Percentiles rank a stretch among this genome's conserved stretches.
phyloP scores from a whole-genome alignment of 2,888 invertebrate genomes.

The Tromatobia lineatoria region DNA sequence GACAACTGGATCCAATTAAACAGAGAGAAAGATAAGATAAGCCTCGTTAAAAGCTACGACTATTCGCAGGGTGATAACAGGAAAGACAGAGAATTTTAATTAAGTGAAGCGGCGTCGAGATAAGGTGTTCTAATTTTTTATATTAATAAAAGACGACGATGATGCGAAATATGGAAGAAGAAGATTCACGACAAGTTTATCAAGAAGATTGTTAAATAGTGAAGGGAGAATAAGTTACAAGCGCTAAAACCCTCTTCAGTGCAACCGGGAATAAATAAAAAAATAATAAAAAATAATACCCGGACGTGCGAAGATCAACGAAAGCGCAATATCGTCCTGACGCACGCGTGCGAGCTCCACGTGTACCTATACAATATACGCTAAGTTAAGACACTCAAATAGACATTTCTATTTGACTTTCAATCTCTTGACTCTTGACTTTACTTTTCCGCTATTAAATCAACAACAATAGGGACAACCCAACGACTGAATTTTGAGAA shows the following conservation, averaged over 20 bases:
- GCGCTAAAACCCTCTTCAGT: constrained; percentile 11
- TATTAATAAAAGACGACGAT: constrained; percentile 47
- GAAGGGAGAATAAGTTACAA: constrained; percentile 21
- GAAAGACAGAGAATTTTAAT: constrained; percentile 26
- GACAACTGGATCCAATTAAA: constrained; percentile 43
- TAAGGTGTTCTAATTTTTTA: constrained; percentile 64
- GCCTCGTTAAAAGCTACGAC: constrained; percentile 11
- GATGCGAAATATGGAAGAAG: constrained; percentile 15
- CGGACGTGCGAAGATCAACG: constrained; percentile 42
- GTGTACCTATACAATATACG: constrained; percentile 70
- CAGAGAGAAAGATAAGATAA: constrained; percentile 61
- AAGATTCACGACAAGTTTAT: neutral
- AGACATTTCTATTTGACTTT: neutral
- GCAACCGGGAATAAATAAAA: constrained; percentile 1
- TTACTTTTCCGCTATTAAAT: constrained; percentile 29
- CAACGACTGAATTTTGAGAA: constrained; percentile 52
- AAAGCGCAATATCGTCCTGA: constrained; percentile 65
- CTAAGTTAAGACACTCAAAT: constrained; percentile 62
- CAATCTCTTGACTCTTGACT: constrained; percentile 64
- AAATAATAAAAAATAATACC: neutral
- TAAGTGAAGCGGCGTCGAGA: constrained; percentile 48
- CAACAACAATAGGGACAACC: constrained; percentile 37
- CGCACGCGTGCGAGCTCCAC: constrained; percentile 73
- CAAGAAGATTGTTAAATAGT: neutral
- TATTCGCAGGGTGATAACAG: constrained; percentile 6